phyloP scores from a whole-genome alignment of 1,140 invertebrate species.

The Sitodiplosis mosellana region DNA sequence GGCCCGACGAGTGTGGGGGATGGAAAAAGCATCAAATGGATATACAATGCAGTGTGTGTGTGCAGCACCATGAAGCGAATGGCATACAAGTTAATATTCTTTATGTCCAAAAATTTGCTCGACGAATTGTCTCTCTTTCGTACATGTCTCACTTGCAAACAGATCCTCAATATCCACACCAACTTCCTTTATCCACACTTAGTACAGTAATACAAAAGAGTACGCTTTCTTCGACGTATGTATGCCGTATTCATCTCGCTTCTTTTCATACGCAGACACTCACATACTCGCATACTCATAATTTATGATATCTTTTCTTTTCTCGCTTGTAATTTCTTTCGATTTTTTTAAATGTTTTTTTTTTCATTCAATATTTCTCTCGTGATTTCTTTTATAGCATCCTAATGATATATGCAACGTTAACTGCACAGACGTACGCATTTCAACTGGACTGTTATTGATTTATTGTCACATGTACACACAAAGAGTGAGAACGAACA shows the following conservation, averaged over 20 bases:
- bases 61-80: constrained; percentile 2
- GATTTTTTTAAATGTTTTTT: too few species aligned
- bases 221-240: constrained; percentile 9
- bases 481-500: too few species aligned
- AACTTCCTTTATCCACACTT: constrained; percentile 5
- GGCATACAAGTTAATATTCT: constrained; percentile 24
- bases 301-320: constrained; percentile 3
- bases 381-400: background rate
- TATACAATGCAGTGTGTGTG: constrained; percentile 1
- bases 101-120: constrained; percentile 22
- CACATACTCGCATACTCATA: constrained; percentile 9
- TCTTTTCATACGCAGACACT: constrained; percentile 24
- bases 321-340: background rate
- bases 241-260: constrained; percentile 8
- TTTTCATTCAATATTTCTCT: background rate
- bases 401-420: too few species aligned
- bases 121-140: constrained; percentile 18
- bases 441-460: too few species aligned
- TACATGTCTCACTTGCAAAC: background rate
- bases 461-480: too few species aligned
- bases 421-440: too few species aligned
- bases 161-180: constrained; percentile 4
- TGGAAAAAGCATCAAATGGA: background rate
- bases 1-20: too few species aligned
- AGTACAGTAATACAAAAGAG: constrained; percentile 7